Conservation (phyloP, 2,113 vertebrate genomes). For the Anarhynchus alexandrinus region DNA sequence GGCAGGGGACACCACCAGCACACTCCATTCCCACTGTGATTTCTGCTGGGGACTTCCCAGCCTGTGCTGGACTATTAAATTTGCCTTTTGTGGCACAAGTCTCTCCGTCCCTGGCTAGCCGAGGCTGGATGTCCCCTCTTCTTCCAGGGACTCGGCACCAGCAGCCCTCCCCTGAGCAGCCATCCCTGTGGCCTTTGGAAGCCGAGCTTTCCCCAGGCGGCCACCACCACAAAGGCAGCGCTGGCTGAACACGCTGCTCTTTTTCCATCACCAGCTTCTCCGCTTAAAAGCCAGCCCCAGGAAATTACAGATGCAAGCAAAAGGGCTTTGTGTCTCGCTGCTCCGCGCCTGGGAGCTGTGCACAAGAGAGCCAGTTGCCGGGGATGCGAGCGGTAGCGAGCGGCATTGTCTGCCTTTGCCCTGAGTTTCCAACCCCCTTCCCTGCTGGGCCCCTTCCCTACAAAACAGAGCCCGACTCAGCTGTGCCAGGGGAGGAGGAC, state of each 20-base stretch:
- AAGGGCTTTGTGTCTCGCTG: not conserved
- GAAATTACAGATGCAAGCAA: not conserved
- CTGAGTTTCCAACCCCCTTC: not conserved
- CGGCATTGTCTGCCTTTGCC: constrained; percentile 6
- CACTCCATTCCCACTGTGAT: not conserved
- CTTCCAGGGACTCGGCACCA: not conserved
- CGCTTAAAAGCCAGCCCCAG: not conserved
- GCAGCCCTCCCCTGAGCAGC: not conserved
- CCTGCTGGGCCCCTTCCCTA: not conserved
- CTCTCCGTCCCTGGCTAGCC: not conserved
- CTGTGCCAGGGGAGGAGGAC: not conserved
- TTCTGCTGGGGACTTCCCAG: not conserved
- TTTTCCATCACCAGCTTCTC: not conserved
- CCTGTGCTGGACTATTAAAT: not conserved
- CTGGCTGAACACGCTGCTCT: not conserved
- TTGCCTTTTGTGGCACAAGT: not conserved
- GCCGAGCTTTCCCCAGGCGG: not conserved
- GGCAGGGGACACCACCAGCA: not conserved
- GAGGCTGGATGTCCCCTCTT: not conserved
- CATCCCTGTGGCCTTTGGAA: not conserved
- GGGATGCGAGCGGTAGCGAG: not conserved
- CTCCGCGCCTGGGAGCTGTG: not conserved
- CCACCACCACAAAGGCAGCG: not conserved
- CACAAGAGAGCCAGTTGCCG: not conserved
- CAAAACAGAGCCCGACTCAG: not conserved